Conservation (phyloP, 23 tunicate genomes). For the Phallusia fumigata region DNA sequence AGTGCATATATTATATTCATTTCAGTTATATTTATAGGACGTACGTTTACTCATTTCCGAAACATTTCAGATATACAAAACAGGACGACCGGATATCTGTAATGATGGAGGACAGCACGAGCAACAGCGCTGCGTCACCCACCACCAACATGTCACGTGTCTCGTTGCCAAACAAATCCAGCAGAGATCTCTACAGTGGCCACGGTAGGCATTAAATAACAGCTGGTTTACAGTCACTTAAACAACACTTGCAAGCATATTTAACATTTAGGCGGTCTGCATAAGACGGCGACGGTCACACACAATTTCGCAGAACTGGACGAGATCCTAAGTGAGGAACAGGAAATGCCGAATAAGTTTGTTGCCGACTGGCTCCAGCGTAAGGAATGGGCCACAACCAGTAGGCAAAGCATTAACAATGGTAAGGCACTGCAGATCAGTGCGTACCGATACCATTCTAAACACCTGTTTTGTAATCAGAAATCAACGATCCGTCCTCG, state of each 20-base stretch:
- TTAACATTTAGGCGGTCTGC: constrained; percentile 24
- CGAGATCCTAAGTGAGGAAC: constrained; percentile 23
- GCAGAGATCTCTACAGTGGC: not conserved
- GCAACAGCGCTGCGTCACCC: constrained; percentile 5
- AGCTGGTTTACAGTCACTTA: not conserved
- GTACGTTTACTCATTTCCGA: not conserved
- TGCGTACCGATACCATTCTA: not conserved
- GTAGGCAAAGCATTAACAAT: not conserved
- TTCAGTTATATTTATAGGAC: not conserved
- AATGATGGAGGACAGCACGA: constrained; percentile 71
- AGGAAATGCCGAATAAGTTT: constrained; percentile 6
- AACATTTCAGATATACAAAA: constrained; percentile 42
- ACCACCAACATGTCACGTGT: not conserved
- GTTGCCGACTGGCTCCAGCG: constrained; percentile 47
- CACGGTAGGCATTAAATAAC: not conserved
- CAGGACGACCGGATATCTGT: constrained; percentile 72
- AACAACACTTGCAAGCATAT: not conserved
- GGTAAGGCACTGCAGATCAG: not conserved
- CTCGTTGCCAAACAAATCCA: constrained; percentile 3
- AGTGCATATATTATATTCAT: not conserved
- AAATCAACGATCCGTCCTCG: not conserved
- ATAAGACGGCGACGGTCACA: constrained; percentile 35
- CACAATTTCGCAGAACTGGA: constrained; percentile 20
- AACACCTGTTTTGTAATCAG: not conserved
- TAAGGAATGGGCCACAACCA: constrained; percentile 3